These are phyloP conservation scores for Dreissena polymorpha DNA, from an alignment of 1,140 invertebrate species.

Conservation along the genomic window DNA sequence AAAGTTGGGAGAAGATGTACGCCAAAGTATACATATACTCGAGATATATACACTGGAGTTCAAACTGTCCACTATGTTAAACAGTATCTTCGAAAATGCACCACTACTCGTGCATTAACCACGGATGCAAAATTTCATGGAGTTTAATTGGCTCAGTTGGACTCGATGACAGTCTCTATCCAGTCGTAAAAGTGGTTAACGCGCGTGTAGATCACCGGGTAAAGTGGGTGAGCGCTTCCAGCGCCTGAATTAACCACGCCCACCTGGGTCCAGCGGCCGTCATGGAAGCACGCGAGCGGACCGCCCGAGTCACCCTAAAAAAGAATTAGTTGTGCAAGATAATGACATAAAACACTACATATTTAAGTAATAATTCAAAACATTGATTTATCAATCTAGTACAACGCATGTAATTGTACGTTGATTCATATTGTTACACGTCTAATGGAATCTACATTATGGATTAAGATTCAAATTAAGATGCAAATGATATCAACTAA, in stretches of 20 bases:
- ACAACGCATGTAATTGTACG: too few species aligned
- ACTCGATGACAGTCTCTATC: conserved; percentile 81
- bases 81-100: background rate
- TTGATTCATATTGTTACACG: too few species aligned
- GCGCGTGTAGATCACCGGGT: conserved; percentile 92
- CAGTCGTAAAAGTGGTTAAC: conserved; percentile 89
- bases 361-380: too few species aligned
- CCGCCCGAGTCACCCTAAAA: conserved; percentile 84
- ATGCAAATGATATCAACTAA: too few species aligned
- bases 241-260: conserved; percentile 92
- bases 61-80: too few species aligned
- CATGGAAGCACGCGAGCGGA: conserved; percentile 82
- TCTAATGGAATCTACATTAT: too few species aligned
- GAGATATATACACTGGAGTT: too few species aligned
- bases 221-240: conserved; percentile 93
- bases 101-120: conserved; percentile 15
- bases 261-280: conserved; percentile 64
- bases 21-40: too few species aligned
- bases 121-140: background rate
- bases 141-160: background rate
- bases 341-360: too few species aligned
- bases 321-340: background rate
- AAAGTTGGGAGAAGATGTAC: too few species aligned
- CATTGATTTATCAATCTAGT: too few species aligned
- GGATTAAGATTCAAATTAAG: too few species aligned